These are phyloP conservation scores for Anticlea derivata DNA, from an alignment of 2,888 invertebrate genomes.

Conservation along the genomic window DNA sequence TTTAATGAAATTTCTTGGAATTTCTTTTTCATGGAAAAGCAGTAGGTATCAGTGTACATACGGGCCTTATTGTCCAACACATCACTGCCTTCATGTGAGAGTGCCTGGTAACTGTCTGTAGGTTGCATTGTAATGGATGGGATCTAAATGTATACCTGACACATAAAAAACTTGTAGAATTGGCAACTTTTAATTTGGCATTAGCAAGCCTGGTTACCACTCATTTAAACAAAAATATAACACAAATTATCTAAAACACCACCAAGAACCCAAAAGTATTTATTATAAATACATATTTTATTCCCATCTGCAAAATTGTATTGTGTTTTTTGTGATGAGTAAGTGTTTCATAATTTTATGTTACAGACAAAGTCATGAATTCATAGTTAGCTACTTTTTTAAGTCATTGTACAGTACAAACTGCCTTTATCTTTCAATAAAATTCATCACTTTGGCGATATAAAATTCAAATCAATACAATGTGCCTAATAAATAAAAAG, in stretches of 20 bases:
- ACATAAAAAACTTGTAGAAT: conserved; percentile 40
- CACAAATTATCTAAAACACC: neutral
- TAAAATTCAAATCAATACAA: too few species aligned
- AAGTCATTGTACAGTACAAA: too few species aligned
- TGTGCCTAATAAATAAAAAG: too few species aligned
- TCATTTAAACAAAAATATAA: neutral
- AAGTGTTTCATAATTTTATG: too few species aligned
- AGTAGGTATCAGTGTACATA: too few species aligned
- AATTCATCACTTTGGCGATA: too few species aligned
- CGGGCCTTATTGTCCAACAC: too few species aligned
- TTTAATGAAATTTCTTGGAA: too few species aligned
- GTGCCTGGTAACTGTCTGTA: conserved; percentile 1
- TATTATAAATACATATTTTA: neutral
- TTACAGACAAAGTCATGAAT: too few species aligned
- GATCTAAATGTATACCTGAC: neutral
- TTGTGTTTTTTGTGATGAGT: neutral
- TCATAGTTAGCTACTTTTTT: too few species aligned
- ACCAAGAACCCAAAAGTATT: neutral
- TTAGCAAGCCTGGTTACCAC: conserved; percentile 46
- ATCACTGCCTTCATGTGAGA: neutral
- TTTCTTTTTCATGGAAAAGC: too few species aligned
- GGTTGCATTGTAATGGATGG: neutral
- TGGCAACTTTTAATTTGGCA: conserved; percentile 69
- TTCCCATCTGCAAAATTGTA: neutral
- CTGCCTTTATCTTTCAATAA: too few species aligned